Conservation (phyloP, 1,140 invertebrate genomes). For the Cepaea nemoralis region DNA sequence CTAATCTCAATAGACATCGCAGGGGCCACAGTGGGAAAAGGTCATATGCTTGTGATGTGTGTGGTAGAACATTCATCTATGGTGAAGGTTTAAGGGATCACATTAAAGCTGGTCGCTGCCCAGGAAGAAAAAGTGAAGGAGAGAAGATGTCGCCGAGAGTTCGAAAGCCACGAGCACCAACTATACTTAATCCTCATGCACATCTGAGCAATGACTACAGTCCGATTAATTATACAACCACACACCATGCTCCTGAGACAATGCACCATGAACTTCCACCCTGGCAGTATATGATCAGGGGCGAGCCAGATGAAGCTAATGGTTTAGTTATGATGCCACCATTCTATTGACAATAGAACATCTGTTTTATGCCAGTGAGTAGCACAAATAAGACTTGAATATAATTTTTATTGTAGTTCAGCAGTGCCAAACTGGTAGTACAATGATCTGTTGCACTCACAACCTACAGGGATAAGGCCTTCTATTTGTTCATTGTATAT, state of each 20-base stretch:
- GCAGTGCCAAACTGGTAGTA: too few species aligned
- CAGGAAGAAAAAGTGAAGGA: not conserved
- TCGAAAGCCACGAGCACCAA: not conserved
- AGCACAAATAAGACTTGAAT: too few species aligned
- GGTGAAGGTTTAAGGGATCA: conserved; percentile 56
- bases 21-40: conserved; percentile 29
- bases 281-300: conserved; percentile 12
- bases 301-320: not conserved
- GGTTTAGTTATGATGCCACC: conserved; percentile 21
- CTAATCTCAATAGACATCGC: conserved; percentile 23
- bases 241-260: not conserved
- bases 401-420: too few species aligned
- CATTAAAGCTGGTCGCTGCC: conserved; percentile 21
- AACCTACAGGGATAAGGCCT: too few species aligned
- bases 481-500: too few species aligned
- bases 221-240: conserved; percentile 11
- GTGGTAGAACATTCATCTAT: conserved; percentile 29
- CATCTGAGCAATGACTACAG: not conserved
- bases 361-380: too few species aligned
- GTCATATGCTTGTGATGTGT: conserved; percentile 17
- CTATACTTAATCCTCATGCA: not conserved
- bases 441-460: too few species aligned
- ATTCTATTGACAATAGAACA: not conserved
- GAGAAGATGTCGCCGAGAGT: not conserved
- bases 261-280: conserved; percentile 1